phyloP scores from a whole-genome alignment of 2,797 vertebrate species.

The Cottoperca gobio region DNA sequence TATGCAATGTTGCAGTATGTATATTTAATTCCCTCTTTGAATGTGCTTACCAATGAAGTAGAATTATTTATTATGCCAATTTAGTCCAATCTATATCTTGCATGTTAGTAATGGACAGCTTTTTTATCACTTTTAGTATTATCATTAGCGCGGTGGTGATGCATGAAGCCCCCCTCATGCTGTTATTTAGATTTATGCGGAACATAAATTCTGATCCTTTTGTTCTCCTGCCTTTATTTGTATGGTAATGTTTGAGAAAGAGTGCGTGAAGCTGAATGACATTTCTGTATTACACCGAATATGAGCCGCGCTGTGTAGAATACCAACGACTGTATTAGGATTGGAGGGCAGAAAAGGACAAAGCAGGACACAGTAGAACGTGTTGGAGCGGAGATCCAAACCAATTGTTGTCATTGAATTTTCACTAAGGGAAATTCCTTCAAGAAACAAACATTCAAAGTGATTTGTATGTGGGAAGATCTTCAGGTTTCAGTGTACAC shows the following conservation, averaged over 20 bases:
- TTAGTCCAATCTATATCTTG: slow-evolving; percentile 65
- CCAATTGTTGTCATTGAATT: slow-evolving; percentile 19
- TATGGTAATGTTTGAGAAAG: slow-evolving; percentile 76
- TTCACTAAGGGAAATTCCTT: slow-evolving; percentile 4
- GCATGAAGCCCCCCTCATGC: slow-evolving; percentile 49
- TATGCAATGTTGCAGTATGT: slow-evolving; percentile 39
- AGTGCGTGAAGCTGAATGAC: slow-evolving; percentile 74
- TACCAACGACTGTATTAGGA: slow-evolving; percentile 77
- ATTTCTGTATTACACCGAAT: slow-evolving; percentile 70
- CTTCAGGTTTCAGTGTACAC: neutral
- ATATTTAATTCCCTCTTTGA: slow-evolving; percentile 65
- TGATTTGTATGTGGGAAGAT: slow-evolving; percentile 3
- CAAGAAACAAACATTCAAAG: slow-evolving; percentile 21
- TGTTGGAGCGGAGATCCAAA: slow-evolving; percentile 31
- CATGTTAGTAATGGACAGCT: slow-evolving; percentile 58
- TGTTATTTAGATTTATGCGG: slow-evolving; percentile 58
- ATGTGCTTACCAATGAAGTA: slow-evolving; percentile 55
- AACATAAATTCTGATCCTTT: slow-evolving; percentile 66
- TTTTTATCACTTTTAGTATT: slow-evolving; percentile 69
- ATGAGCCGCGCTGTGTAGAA: slow-evolving; percentile 58
- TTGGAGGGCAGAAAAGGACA: slow-evolving; percentile 61
- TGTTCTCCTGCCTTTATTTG: slow-evolving; percentile 70
- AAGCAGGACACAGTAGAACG: slow-evolving; percentile 45
- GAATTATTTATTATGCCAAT: slow-evolving; percentile 75
- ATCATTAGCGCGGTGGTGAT: slow-evolving; percentile 48